A percentile compares a stretch with the other conserved stretches of the same genome.
phyloP scores from a whole-genome alignment of 2,113 vertebrate species.

The Xenopus borealis region DNA sequence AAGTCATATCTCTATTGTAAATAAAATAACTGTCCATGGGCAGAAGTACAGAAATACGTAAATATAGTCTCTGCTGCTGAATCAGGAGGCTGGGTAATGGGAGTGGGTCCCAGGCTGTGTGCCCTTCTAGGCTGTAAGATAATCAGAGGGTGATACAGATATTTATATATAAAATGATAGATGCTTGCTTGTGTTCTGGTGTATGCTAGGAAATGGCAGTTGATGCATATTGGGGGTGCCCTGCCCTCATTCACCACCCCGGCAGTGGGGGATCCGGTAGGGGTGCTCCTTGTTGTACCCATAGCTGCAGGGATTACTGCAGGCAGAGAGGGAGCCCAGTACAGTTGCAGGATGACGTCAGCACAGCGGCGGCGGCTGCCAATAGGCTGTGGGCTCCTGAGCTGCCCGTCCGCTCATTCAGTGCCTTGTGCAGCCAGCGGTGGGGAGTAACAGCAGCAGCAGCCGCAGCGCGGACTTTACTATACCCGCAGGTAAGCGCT shows the following conservation, averaged over 20 bases:
- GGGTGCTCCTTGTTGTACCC: background rate
- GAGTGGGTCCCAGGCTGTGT: too few relatives aligned
- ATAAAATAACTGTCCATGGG: too few relatives aligned
- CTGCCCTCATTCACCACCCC: background rate
- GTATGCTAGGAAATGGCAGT: too few relatives aligned
- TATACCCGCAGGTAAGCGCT: constrained; percentile 20
- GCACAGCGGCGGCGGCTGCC: constrained; percentile 58
- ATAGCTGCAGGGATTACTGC: background rate
- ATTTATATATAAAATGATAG: too few relatives aligned
- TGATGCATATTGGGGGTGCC: background rate
- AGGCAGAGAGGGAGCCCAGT: constrained; percentile 1
- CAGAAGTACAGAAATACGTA: too few relatives aligned
- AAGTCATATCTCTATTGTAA: too few relatives aligned
- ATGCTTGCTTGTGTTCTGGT: too few relatives aligned
- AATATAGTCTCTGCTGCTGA: too few relatives aligned
- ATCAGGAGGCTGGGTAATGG: too few relatives aligned
- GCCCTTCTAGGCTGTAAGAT: too few relatives aligned
- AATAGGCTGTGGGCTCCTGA: constrained; percentile 56
- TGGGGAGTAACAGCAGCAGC: constrained; percentile 10
- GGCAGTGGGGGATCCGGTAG: background rate
- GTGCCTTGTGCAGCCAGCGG: constrained; percentile 48
- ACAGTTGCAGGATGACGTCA: constrained; percentile 66
- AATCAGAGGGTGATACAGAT: too few relatives aligned
- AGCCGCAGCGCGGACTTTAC: constrained; percentile 25
- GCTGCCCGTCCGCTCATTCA: constrained; percentile 52